phyloP scores from a whole-genome alignment of 2,888 invertebrate genomes.

The Linyphia triangularis region DNA sequence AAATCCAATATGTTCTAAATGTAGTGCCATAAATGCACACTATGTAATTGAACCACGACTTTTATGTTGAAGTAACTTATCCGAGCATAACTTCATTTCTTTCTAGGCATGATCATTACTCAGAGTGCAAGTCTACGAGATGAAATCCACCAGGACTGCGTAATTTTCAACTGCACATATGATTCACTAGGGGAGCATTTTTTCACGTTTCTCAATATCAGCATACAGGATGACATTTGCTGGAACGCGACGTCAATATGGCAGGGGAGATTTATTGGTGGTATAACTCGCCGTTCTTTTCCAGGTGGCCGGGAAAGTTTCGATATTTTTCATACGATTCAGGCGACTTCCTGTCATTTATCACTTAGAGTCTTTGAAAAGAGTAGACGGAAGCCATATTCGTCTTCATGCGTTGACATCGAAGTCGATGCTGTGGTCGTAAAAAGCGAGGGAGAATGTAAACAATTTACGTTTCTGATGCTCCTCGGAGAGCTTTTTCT shows the following conservation, averaged over 20 bases:
- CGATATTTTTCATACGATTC: constrained; percentile 48
- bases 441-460: background rate
- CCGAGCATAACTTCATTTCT: background rate
- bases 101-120: background rate
- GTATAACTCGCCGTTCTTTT: constrained; percentile 33
- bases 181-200: background rate
- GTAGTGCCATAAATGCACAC: too few species aligned
- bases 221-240: constrained; percentile 21
- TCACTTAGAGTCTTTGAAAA: constrained; percentile 9
- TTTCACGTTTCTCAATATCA: constrained; percentile 32
- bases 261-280: constrained; percentile 34
- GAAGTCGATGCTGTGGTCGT: constrained; percentile 6
- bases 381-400: background rate
- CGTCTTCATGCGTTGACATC: constrained; percentile 27
- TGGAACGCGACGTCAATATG: constrained; percentile 36
- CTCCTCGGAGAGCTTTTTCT: background rate
- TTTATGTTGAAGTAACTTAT: too few species aligned
- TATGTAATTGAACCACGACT: too few species aligned
- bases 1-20: too few species aligned
- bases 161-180: background rate
- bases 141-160: background rate
- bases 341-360: constrained; percentile 36
- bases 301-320: constrained; percentile 30
- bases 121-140: background rate
- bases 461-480: background rate